Evolutionary conservation across 37 sponge, comb jelly and placozoan species (phyloP), one percentile per base, ranked within the genome.

Genomic region (Geodia barretti): DNA sequence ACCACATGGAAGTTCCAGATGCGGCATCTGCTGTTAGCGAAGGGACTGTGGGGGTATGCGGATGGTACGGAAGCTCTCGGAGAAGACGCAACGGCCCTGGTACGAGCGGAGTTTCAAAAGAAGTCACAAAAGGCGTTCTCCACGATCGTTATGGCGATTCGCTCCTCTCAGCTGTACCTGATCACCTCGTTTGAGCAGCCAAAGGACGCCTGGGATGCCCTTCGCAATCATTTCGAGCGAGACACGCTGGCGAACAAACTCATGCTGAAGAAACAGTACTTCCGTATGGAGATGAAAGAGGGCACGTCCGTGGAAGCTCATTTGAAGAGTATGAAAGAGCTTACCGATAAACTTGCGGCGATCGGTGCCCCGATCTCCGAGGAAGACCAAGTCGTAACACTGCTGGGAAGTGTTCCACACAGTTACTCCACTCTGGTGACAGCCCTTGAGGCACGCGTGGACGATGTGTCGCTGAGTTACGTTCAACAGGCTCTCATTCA

Each of bases 1-100:
- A 77, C 32, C 47, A 82, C 83, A 23, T 88, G 83, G 89, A 88
- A 82, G 74, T 88, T 88, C 43, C 83, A 88, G 63, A 73, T 88
- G 72, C 39, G 60, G 7, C 83, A 76, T 41, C 37, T 78, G 47
- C 38, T 88, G 43, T 9, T 82, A 35, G 83, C 83, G 38, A 88
- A 82, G 32, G 78, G 66, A 36, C 68, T 87, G 21, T 87, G 76
- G 83, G 41, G 30, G 32, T 68, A 47, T 39, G 84, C 84, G 19
- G 85, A 84, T 41, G 85, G 76, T 37, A 38, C 80, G 8, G 84
- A 74, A 47, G 75, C 35, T 25, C 81, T 79, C 3, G 62, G 76
- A 31, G 70, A 73, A 25, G 76, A 74, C 60, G 85, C 80, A 26
- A 32, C 41, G 41, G 81, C 58, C 3, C 59, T 20, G 25, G 64